Percentiles rank a stretch among this genome's conserved stretches.
These are phyloP conservation scores for Drosophila nigricruria DNA, from an alignment of 2,888 invertebrate species.

Conservation along the genomic window DNA sequence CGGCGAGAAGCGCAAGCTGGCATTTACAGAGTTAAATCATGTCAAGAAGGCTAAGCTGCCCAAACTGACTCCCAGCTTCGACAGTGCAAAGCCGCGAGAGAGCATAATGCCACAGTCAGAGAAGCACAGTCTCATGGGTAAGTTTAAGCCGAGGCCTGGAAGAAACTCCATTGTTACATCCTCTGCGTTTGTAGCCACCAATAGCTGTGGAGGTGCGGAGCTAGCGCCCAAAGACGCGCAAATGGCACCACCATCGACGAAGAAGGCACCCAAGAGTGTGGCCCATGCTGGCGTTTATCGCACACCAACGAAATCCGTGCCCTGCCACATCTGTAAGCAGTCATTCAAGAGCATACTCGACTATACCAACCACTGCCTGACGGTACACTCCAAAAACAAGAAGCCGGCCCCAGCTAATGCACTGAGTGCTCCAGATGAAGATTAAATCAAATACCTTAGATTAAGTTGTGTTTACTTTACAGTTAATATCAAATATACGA, in stretches of 20 bases:
- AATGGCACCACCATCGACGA: conserved; percentile 63
- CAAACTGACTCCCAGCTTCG: conserved; percentile 29
- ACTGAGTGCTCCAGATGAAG: conserved; percentile 57
- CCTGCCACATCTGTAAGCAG: conserved; percentile 79
- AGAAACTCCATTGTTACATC: not conserved
- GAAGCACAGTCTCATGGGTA: conserved; percentile 14
- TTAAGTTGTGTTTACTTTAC: conserved; percentile 46
- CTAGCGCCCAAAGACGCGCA: not conserved
- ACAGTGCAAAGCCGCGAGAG: conserved; percentile 23
- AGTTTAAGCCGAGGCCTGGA: conserved; percentile 9
- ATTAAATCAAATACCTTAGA: conserved; percentile 52
- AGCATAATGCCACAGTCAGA: conserved; percentile 21
- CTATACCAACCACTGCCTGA: conserved; percentile 79
- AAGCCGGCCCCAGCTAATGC: conserved; percentile 30
- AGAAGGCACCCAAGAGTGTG: conserved; percentile 67
- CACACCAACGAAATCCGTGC: conserved; percentile 82
- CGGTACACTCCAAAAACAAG: conserved; percentile 63
- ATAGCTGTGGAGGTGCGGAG: not conserved
- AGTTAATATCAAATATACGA: conserved; percentile 49
- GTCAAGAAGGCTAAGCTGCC: conserved; percentile 79
- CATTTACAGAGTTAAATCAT: conserved; percentile 80
- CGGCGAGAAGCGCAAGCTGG: conserved; percentile 78
- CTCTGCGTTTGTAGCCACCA: not conserved
- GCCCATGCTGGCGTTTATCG: conserved; percentile 82
- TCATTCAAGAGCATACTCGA: conserved; percentile 81